A percentile compares a stretch with the other conserved stretches of the same genome.
phyloP scores from a whole-genome alignment of 30 jellyfish, hydroid and myxozoan species.

The Catostylus mosaicus region DNA sequence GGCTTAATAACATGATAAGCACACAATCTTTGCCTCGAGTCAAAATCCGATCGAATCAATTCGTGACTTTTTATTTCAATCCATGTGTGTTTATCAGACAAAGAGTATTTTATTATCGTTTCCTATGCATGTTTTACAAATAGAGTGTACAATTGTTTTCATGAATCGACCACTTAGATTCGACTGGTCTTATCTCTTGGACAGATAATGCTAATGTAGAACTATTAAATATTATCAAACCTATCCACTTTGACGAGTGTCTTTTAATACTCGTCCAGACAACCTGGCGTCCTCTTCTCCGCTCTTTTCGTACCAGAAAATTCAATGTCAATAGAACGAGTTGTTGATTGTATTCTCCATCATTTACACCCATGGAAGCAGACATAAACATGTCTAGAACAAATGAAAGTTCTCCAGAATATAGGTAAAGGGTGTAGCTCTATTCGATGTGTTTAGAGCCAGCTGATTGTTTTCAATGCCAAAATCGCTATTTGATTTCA shows the following conservation, averaged over 20 bases:
- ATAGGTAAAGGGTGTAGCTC: too few species aligned
- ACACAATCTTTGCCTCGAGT: conserved; percentile 37
- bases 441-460: too few species aligned
- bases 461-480: too few species aligned
- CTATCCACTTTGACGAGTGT: background rate
- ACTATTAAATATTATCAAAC: background rate
- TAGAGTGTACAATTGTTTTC: background rate
- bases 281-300: background rate
- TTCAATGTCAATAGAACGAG: too few species aligned
- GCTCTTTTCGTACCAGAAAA: too few species aligned
- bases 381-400: too few species aligned
- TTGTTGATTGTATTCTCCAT: too few species aligned
- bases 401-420: too few species aligned
- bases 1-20: conserved; percentile 41
- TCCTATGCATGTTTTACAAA: conserved; percentile 2
- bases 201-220: background rate
- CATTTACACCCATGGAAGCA: too few species aligned
- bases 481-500: too few species aligned
- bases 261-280: background rate
- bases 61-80: background rate
- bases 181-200: background rate
- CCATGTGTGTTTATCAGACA: conserved; percentile 2
- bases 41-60: conserved; percentile 19
- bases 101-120: background rate
- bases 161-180: background rate